Evolutionary conservation across 1,140 invertebrate genomes (phyloP).

Genomic region (Gonioctena quinquepunctata): DNA sequence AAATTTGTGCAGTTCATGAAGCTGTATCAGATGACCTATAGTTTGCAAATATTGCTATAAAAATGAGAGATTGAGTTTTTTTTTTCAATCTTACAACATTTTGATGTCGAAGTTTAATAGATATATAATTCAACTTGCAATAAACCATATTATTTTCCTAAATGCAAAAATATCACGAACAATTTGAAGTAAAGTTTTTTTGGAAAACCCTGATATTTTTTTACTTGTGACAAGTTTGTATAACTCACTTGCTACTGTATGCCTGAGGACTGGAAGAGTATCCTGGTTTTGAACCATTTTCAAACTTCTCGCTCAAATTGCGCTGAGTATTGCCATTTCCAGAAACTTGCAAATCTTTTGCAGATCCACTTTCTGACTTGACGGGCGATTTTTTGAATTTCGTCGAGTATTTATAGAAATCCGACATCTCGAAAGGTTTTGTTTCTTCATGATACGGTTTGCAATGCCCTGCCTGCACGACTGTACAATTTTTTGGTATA

Average conservation of each 20-base stretch:
- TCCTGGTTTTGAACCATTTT: constrained; percentile 15
- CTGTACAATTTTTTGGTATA: constrained; percentile 78
- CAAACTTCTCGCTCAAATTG: constrained; percentile 36
- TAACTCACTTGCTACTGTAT: not conserved
- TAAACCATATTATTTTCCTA: too few species aligned
- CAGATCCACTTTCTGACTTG: constrained; percentile 25
- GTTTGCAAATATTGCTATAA: too few species aligned
- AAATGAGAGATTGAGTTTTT: too few species aligned
- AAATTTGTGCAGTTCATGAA: too few species aligned
- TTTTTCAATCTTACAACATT: too few species aligned
- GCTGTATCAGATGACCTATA: too few species aligned
- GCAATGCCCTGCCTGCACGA: constrained; percentile 85
- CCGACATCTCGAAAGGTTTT: constrained; percentile 95
- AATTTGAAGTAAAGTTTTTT: too few species aligned
- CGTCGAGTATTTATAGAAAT: constrained; percentile 96
- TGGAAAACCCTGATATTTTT: too few species aligned
- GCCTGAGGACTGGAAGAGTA: not conserved
- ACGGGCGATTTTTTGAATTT: constrained; percentile 63
- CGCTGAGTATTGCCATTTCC: constrained; percentile 13
- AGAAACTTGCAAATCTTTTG: not conserved
- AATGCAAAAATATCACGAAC: too few species aligned
- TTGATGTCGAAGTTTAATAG: too few species aligned
- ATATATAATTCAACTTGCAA: too few species aligned
- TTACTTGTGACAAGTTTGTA: too few species aligned
- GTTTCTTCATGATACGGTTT: constrained; percentile 91